Conservation (phyloP, 2,113 vertebrate species). For the Pampusana beccarii region DNA sequence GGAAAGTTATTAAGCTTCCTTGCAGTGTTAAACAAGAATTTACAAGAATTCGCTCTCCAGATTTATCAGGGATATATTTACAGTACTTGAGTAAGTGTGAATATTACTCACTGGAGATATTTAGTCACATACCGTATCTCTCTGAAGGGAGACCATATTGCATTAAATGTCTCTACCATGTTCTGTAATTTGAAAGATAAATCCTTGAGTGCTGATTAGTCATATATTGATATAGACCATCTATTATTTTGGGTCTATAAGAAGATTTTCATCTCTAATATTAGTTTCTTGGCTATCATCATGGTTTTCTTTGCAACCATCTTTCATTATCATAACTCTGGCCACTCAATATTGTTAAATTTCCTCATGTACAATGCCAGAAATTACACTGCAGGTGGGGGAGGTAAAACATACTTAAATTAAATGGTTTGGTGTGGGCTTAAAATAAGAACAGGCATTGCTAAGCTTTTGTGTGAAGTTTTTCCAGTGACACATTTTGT, state of each 20-base stretch:
- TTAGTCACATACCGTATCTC: slow-evolving; percentile 68
- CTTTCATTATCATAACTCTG: slow-evolving; percentile 56
- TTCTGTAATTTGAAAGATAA: slow-evolving; percentile 68
- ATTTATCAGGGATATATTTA: slow-evolving; percentile 69
- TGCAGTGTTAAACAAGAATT: slow-evolving; percentile 71
- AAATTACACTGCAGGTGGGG: slow-evolving; percentile 52
- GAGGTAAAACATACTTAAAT: slow-evolving; percentile 65
- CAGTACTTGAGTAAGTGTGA: slow-evolving; percentile 70
- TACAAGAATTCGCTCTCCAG: slow-evolving; percentile 66
- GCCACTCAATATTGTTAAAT: slow-evolving; percentile 39
- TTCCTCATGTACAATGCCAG: slow-evolving; percentile 54
- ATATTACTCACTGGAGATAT: slow-evolving; percentile 72
- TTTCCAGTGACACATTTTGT: slow-evolving; percentile 54
- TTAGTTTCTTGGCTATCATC: slow-evolving; percentile 66
- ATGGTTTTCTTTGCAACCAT: slow-evolving; percentile 54
- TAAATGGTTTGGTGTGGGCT: slow-evolving; percentile 61
- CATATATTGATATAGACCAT: slow-evolving; percentile 70
- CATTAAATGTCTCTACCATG: slow-evolving; percentile 71
- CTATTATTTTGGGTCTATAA: slow-evolving; percentile 67
- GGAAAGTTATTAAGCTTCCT: slow-evolving; percentile 68
- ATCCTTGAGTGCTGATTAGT: slow-evolving; percentile 68
- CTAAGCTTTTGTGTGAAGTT: slow-evolving; percentile 49
- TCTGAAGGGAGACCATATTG: slow-evolving; percentile 70
- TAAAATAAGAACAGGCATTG: slow-evolving; percentile 46
- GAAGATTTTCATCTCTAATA: slow-evolving; percentile 63